A percentile compares a stretch with the other conserved stretches of the same genome.
These are phyloP conservation scores for Ellobius talpinus DNA, from an alignment of 2,113 vertebrate species.

Conservation along the genomic window DNA sequence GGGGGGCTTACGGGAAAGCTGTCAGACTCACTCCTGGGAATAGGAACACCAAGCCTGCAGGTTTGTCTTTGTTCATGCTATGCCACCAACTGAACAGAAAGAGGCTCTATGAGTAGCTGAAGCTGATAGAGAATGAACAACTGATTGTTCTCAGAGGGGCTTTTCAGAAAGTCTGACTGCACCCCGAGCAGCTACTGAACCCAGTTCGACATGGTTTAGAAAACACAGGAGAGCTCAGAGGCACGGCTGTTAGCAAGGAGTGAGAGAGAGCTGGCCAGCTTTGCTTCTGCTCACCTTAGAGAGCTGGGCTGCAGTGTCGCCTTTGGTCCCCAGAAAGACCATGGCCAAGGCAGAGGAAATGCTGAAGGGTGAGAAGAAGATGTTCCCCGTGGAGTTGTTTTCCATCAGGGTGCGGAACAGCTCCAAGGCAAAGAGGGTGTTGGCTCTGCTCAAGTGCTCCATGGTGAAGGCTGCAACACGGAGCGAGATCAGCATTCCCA, in stretches of 20 bases:
- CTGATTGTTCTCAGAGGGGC: background rate
- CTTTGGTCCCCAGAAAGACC: constrained; percentile 84
- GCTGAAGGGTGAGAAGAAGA: constrained; percentile 87
- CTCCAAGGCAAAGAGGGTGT: constrained; percentile 84
- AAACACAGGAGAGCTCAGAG: background rate
- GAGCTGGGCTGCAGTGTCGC: constrained; percentile 83
- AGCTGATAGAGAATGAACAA: background rate
- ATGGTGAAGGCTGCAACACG: constrained; percentile 82
- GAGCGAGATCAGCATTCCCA: background rate
- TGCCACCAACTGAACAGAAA: background rate
- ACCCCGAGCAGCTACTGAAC: rapidly evolving
- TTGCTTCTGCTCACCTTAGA: constrained; percentile 83
- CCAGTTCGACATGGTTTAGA: background rate
- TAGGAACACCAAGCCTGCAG: rapidly evolving
- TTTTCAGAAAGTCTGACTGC: background rate
- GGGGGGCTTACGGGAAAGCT: background rate
- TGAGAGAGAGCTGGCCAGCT: rapidly evolving
- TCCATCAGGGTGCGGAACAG: constrained; percentile 80
- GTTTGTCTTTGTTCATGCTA: background rate
- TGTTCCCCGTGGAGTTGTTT: constrained; percentile 77
- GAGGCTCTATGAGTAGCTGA: background rate
- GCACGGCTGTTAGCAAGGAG: background rate
- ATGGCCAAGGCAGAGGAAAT: constrained; percentile 87
- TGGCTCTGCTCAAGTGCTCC: constrained; percentile 84
- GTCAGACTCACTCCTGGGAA: rapidly evolving